Evolutionary conservation across 2,888 invertebrate species (phyloP), one percentile per base, ranked within the genome.

Genomic region (Drosophila austrosaltans): DNA sequence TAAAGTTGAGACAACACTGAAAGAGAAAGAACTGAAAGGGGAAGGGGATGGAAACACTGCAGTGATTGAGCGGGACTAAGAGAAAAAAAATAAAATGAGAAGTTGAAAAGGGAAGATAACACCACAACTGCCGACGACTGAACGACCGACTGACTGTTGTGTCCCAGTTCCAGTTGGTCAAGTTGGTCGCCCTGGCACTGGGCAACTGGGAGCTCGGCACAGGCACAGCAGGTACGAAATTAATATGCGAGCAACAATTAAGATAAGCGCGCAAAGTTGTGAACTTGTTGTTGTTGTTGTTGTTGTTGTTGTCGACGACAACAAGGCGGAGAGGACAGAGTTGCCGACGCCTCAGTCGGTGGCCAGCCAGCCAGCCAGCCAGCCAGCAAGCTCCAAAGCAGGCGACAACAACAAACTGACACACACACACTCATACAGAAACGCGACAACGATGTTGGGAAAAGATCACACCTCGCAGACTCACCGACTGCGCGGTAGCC

Each of bases 161-260:
- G 57, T 57, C 56, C 56, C 56, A 39, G 36, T 39, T 59, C 64
- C n/a, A 30, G n/a, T 48, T 8, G 30, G 53, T 22, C 65, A 32
- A 53, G 28, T 36, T 65, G 30, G 40, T 12, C 10, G 22, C 28
- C 20, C n/a, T 44, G n/a, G 12, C 44, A 10, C 36, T 25, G 3
- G 7, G 57, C 30, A 30, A n/a, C n/a, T 32, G 10, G 48, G 58
- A 6, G 28, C 40, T 56, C 73, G 42, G 66, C 36, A 75, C 82
- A 80, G 79, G 87, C 89, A 77, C 90, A 89, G 90, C 89, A 87
- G 89, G 89, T 87, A 87, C 79, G 90, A 85, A 90, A 90, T 90
- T 90, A 90, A 90, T 90, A 90, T 90, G 90, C 90, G 89, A 90
- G 82, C 87, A 90, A 89, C 90, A 90, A 89, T 90, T 90, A 90